Base-by-base conservation (phyloP, 1,140 invertebrate species). In the Lerema accius region DNA sequence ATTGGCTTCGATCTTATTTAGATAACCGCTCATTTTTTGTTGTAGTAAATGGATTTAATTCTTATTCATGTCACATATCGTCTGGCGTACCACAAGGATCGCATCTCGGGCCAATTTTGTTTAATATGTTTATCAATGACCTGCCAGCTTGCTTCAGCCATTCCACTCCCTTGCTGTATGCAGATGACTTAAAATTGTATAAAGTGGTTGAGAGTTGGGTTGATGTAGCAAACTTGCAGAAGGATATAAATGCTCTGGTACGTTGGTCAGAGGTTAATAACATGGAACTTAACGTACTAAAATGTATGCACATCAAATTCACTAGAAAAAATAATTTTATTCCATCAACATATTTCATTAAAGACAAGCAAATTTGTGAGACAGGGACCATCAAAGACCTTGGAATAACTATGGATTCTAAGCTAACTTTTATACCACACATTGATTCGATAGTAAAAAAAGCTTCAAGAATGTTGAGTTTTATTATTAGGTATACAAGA, bases 21-120 rank as follows among this genome's bases (percentile, higher is more conserved):
- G 1, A 26, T 1, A 19, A 64, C n/a, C 26, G 55, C 1, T 43
- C 65, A 9, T 61, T 64, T 28, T 48, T 55, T 39, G 67, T 69
- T 2, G 63, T 51, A 2, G 26, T 65, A 1, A 58, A 65, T 32
- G 63, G 63, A 4, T 58, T 23, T 15, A n/a, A 16, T 1, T 65
- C 53, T 14, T 1, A 13, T 13, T 14, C 37, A 9, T 55, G 35
- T 51, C n/a, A 15, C 0, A 16, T 59, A 10, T 14, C 11, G 1
- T 51, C 53, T 10, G 63, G 63, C 0, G 63, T 65, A n/a, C 45
- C 63, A 15, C 63, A 65, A 14, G 63, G 63, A 4, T 65, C 53
- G 1, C 46, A 58, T 43, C 10, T 65, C 5, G 53, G 53, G n/a
- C 53, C 53, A 14, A 14, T 65, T 0, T 28, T 58, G n/a, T 65